Base-by-base conservation (phyloP, 2,113 vertebrate genomes). In the Leptodactylus fuscus region DNA sequence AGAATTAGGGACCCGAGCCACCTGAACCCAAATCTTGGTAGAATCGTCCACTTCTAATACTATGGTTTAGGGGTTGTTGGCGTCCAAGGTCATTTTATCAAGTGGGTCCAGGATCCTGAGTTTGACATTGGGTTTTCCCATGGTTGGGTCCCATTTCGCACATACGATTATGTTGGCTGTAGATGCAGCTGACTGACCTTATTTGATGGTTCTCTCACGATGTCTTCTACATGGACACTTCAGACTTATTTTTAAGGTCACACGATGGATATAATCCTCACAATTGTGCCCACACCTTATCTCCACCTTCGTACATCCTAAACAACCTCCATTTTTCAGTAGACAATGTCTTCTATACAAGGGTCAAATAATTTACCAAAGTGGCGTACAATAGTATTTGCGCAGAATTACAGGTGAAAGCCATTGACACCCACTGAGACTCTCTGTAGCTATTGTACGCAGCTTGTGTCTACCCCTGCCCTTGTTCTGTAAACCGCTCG, bases 401-500 rank as follows among this genome's bases (percentile, higher is more conserved):
- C 15, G 13, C 27, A 18, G 44, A 29, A 51, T 51, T 76, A 51
- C 48, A 78, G 75, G 48, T 78, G 48, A 36, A 20, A n/a, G 29
- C 1, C 34, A 55, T 22, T 55, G 49, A 78, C 75, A 60, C 76
- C 34, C 34, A 13, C 32, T 18, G 49, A 34, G 38, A 55, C 20
- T 13, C 32, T 38, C 49, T 29, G 13, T 20, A 13, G 46, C 38
- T 60, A 81, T 81, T 81, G 58, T 65, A 62, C 78, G 38, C n/a
- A 80, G 51, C 38, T 44, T 62, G 78, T 22, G 24, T 8, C 58
- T 32, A 4, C 16, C 55, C 11, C 80, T 51, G 27, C 18, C 80
- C 62, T 69, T 67, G 24, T 81, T 69, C 80, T 49, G 20, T 36
- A 81, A 32, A 49, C 80, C 34, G 80, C 70, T 70, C 38, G 10